These are phyloP conservation scores for Okamejei kenojei DNA, from an alignment of 2,797 vertebrate species.

Conservation along the genomic window DNA sequence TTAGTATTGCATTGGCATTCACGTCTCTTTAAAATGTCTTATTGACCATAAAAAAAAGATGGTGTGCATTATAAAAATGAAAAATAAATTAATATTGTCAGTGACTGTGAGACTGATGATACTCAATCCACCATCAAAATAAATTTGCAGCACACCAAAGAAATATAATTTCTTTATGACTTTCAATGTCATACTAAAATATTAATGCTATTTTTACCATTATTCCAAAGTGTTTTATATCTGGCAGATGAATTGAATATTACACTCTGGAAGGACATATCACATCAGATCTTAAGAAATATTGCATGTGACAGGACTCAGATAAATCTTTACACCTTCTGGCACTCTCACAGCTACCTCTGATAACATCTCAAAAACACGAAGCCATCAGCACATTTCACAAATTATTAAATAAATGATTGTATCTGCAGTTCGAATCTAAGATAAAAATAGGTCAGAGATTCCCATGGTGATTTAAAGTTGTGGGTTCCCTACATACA, in stretches of 20 bases:
- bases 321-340: conserved; percentile 8
- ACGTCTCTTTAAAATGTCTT: not conserved
- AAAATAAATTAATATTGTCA: not conserved
- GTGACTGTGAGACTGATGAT: not conserved
- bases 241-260: conserved; percentile 19
- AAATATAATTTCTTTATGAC: conserved; percentile 14
- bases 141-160: not conserved
- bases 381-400: conserved; percentile 25
- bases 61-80: not conserved
- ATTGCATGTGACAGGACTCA: conserved; percentile 6
- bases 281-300: not conserved
- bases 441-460: conserved; percentile 29
- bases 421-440: not conserved
- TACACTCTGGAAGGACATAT: conserved; percentile 15
- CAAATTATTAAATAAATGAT: not conserved
- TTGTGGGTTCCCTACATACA: not conserved
- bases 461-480: not conserved
- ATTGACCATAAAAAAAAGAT: not conserved
- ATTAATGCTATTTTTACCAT: conserved; percentile 22
- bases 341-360: conserved; percentile 12
- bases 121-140: not conserved
- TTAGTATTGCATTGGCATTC: not conserved
- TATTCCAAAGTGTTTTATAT: conserved; percentile 27
- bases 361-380: not conserved
- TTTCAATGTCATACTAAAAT: conserved; percentile 24